phyloP scores from a whole-genome alignment of 2,888 invertebrate genomes.

The Xanthia togata region DNA sequence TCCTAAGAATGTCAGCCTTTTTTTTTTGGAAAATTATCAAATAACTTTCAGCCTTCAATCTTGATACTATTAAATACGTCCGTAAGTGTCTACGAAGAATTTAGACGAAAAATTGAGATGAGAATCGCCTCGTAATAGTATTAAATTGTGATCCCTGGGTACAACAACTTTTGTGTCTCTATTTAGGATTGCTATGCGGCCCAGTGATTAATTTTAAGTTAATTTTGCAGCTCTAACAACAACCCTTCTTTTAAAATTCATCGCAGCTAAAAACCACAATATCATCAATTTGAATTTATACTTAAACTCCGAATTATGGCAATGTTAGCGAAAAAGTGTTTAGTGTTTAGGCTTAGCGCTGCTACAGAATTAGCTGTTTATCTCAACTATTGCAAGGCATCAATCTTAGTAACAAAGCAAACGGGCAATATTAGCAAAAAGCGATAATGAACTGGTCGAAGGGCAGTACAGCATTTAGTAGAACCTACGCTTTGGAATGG shows the following conservation, averaged over 20 bases:
- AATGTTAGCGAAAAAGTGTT: neutral
- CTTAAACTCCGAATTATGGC: neutral
- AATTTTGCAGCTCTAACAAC: neutral
- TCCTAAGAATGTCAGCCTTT: neutral
- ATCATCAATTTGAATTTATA: neutral
- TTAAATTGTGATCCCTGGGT: neutral
- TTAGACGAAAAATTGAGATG: neutral
- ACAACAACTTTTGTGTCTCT: neutral
- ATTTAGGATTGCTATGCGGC: too few species aligned
- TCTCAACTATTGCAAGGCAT: neutral
- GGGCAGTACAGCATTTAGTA: conserved; percentile 10
- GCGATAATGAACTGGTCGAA: conserved; percentile 27
- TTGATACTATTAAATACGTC: neutral
- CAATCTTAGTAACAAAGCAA: neutral
- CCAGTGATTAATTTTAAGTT: too few species aligned
- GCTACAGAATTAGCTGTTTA: neutral
- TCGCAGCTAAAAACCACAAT: neutral
- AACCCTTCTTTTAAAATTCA: neutral
- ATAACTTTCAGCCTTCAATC: neutral
- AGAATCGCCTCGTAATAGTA: neutral
- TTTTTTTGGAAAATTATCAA: too few species aligned
- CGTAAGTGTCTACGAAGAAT: neutral
- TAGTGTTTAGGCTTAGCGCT: neutral
- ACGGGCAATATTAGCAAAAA: neutral
- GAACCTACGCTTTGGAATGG: too few species aligned